phyloP scores from a whole-genome alignment of 2,113 vertebrate genomes.

The Cavia aperea region DNA sequence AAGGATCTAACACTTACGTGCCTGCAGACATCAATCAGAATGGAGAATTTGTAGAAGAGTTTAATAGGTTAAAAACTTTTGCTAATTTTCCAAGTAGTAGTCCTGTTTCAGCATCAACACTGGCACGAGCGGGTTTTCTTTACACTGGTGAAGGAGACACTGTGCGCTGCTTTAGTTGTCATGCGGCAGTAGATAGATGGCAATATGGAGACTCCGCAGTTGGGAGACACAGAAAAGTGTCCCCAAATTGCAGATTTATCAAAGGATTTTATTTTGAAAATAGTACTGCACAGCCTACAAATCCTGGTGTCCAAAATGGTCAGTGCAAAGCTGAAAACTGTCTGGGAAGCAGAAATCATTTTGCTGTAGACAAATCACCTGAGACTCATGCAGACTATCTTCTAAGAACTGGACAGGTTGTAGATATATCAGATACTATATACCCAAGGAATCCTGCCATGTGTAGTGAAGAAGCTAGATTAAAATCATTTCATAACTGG shows the following conservation, averaged over 20 bases:
- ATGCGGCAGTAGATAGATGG: constrained; percentile 84
- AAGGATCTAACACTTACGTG: constrained; percentile 54
- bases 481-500: constrained; percentile 85
- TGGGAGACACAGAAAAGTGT: constrained; percentile 83
- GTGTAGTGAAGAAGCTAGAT: constrained; percentile 84
- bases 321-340: constrained; percentile 61
- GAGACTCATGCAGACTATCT: constrained; percentile 76
- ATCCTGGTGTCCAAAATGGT: constrained; percentile 54
- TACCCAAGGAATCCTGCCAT: constrained; percentile 84
- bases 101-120: constrained; percentile 76
- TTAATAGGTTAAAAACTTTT: constrained; percentile 81
- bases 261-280: constrained; percentile 65
- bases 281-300: constrained; percentile 46
- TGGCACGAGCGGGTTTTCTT: constrained; percentile 89
- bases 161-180: constrained; percentile 91
- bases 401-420: constrained; percentile 86
- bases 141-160: constrained; percentile 86
- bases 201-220: constrained; percentile 80
- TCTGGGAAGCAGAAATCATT: constrained; percentile 11
- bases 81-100: constrained; percentile 75
- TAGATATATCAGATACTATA: constrained; percentile 81
- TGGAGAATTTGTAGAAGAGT: constrained; percentile 79
- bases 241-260: constrained; percentile 85
- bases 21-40: constrained; percentile 66
- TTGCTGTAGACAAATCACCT: constrained; percentile 56